phyloP scores from a whole-genome alignment of 1,140 invertebrate species.

The Bombus picipes region DNA sequence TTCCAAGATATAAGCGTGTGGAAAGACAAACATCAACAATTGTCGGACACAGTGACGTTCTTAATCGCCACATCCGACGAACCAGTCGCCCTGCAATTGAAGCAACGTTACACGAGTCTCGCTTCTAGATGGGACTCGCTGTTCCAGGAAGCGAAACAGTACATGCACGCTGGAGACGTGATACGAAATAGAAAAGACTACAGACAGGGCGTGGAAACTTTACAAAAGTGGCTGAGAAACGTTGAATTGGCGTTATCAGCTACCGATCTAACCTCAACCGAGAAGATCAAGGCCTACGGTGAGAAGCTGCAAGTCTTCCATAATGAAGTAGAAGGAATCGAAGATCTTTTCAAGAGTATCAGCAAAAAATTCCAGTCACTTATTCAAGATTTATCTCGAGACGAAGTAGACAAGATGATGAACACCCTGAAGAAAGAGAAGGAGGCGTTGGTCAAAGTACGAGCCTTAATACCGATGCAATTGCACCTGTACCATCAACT shows the following conservation, averaged over 20 bases:
- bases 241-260: slow-evolving; percentile 88
- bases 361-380: slow-evolving; percentile 95
- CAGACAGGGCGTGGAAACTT: slow-evolving; percentile 87
- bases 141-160: slow-evolving; percentile 91
- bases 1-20: slow-evolving; percentile 94
- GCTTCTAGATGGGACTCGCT: slow-evolving; percentile 91
- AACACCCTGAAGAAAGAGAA: slow-evolving; percentile 94
- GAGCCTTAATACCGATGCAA: slow-evolving; percentile 90
- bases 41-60: slow-evolving; percentile 94
- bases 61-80: slow-evolving; percentile 93
- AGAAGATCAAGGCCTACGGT: slow-evolving; percentile 90
- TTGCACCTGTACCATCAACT: slow-evolving; percentile 92
- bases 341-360: slow-evolving; percentile 94
- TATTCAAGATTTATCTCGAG: slow-evolving; percentile 93
- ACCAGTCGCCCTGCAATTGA: slow-evolving; percentile 89
- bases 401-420: slow-evolving; percentile 96
- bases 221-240: slow-evolving; percentile 91
- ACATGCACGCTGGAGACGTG: slow-evolving; percentile 94
- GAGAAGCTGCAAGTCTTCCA: slow-evolving; percentile 91
- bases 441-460: slow-evolving; percentile 91
- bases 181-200: slow-evolving; percentile 92
- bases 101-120: slow-evolving; percentile 88
- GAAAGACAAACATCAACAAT: slow-evolving; percentile 92
- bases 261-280: slow-evolving; percentile 88
- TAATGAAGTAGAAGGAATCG: slow-evolving; percentile 92